These are phyloP conservation scores for Caenorhabditis elegans DNA, from an alignment of 1,140 invertebrate species.

Conservation along the genomic window DNA sequence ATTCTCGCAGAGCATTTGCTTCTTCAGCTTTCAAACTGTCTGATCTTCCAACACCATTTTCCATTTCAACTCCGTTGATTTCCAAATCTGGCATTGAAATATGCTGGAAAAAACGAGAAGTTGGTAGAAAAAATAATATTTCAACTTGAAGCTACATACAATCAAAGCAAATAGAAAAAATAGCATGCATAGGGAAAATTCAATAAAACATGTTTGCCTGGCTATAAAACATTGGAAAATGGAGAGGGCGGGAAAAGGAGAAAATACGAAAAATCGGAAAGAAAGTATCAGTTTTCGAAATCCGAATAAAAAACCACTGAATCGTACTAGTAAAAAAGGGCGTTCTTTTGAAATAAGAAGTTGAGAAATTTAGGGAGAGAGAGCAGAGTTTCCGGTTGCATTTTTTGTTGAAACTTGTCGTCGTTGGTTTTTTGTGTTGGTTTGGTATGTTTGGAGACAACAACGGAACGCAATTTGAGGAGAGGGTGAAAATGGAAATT, in stretches of 20 bases:
- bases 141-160: slow-evolving; percentile 3
- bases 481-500: background rate
- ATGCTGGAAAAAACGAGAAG: background rate
- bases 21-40: slow-evolving; percentile 37
- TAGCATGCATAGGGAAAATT: slow-evolving; percentile 10
- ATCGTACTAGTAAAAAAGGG: slow-evolving; percentile 24
- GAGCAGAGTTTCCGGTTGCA: slow-evolving; percentile 17
- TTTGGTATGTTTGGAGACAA: background rate
- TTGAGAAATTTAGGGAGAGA: background rate
- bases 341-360: slow-evolving; percentile 18
- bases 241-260: background rate
- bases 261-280: background rate
- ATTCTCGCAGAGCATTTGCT: slow-evolving; percentile 38
- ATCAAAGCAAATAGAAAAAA: slow-evolving; percentile 3
- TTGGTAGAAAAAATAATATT: background rate
- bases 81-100: slow-evolving; percentile 26
- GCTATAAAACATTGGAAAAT: slow-evolving; percentile 21
- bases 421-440: background rate
- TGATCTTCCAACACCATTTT: slow-evolving; percentile 37
- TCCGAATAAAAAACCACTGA: background rate
- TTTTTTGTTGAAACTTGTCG: slow-evolving; percentile 20
- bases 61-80: slow-evolving; percentile 31
- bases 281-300: slow-evolving; percentile 20
- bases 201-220: slow-evolving; percentile 33
- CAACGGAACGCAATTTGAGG: slow-evolving; percentile 22